These are phyloP conservation scores for Cepphus grylle DNA, from an alignment of 2,113 vertebrate species.

Conservation along the genomic window DNA sequence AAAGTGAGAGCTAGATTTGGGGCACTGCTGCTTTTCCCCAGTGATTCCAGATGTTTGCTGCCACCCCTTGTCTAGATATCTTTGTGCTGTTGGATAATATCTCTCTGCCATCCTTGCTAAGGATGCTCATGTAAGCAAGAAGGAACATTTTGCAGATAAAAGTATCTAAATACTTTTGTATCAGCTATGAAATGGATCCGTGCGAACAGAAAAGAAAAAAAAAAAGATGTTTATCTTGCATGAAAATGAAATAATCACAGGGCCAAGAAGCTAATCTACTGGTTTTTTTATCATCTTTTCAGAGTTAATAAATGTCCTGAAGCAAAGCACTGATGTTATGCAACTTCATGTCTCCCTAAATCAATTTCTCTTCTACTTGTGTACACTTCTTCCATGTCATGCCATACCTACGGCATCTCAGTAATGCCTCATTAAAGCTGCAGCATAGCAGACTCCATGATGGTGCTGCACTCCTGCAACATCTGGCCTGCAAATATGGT, in stretches of 20 bases:
- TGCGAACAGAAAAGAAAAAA: not conserved
- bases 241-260: not conserved
- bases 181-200: not conserved
- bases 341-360: not conserved
- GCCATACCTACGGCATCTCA: not conserved
- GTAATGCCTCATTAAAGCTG: not conserved
- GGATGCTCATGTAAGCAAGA: not conserved
- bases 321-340: not conserved
- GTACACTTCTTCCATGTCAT: not conserved
- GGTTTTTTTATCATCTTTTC: not conserved
- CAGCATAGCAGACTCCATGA: not conserved
- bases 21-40: not conserved
- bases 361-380: slow-evolving; percentile 17
- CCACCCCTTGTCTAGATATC: not conserved
- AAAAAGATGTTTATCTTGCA: not conserved
- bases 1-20: not conserved
- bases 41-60: not conserved
- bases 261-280: not conserved
- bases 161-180: not conserved
- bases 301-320: not conserved
- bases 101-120: not conserved
- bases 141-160: not conserved
- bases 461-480: not conserved
- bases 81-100: not conserved
- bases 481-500: not conserved